A percentile compares a stretch with the other conserved stretches of the same genome.
Conservation (phyloP, 2,797 vertebrate species). For the Heliangelus exortis region DNA sequence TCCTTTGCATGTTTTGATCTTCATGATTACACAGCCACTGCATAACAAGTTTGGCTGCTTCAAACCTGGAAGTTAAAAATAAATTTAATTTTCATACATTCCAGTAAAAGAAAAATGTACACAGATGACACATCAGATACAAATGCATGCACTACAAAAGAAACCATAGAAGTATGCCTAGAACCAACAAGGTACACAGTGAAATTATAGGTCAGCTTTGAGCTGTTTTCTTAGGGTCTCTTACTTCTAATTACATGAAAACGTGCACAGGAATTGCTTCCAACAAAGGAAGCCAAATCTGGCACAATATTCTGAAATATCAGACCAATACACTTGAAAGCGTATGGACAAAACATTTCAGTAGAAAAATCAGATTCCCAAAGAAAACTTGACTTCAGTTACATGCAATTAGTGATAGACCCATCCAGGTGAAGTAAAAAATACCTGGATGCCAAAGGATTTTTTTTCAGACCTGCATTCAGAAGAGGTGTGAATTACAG, state of each 20-base stretch:
- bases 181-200: not conserved
- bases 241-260: not conserved
- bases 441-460: not conserved
- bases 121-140: not conserved
- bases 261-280: not conserved
- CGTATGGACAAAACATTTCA: not conserved
- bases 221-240: not conserved
- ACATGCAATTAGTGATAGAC: not conserved
- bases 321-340: not conserved
- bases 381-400: not conserved
- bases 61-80: slow-evolving; percentile 84
- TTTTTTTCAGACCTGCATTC: not conserved
- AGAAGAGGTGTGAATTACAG: not conserved
- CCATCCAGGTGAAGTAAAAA: not conserved
- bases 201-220: not conserved
- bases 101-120: not conserved
- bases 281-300: not conserved
- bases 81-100: not conserved
- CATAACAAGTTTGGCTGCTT: slow-evolving; percentile 99
- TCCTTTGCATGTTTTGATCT: slow-evolving; percentile 99
- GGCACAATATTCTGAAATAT: not conserved
- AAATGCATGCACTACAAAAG: not conserved
- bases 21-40: slow-evolving; percentile 99
- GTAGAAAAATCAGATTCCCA: not conserved
- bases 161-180: not conserved